phyloP scores from a whole-genome alignment of 2,888 invertebrate species.

The Ametastegia equiseti region DNA sequence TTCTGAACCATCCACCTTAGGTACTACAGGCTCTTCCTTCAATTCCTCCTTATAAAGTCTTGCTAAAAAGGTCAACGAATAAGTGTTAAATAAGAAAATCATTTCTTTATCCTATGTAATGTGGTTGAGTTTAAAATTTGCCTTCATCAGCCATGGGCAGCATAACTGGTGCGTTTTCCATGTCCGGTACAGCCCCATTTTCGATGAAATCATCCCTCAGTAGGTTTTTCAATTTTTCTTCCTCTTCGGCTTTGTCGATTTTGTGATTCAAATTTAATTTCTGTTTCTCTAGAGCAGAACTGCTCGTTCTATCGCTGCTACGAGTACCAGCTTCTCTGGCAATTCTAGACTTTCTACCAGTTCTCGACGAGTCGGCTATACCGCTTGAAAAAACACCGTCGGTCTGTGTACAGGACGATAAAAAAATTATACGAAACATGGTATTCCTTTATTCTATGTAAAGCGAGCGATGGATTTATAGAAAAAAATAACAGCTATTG shows the following conservation, averaged over 20 bases:
- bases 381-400: constrained; percentile 72
- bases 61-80: constrained; percentile 53
- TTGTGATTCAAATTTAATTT: constrained; percentile 67
- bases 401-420: constrained; percentile 61
- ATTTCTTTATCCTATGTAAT: constrained; percentile 12
- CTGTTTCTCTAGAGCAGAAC: constrained; percentile 63
- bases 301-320: constrained; percentile 54
- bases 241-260: constrained; percentile 70
- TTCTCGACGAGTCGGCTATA: constrained; percentile 57
- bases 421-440: constrained; percentile 35
- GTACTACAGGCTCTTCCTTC: constrained; percentile 51
- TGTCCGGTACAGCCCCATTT: constrained; percentile 62
- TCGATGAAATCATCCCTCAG: constrained; percentile 73
- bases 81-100: not conserved
- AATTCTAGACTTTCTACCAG: constrained; percentile 54
- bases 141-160: constrained; percentile 69
- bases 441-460: not conserved
- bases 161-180: constrained; percentile 64
- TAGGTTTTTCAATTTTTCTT: constrained; percentile 68
- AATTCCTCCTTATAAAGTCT: constrained; percentile 60
- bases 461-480: constrained; percentile 7
- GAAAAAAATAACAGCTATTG: constrained; percentile 35
- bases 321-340: constrained; percentile 51
- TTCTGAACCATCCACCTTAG: constrained; percentile 57
- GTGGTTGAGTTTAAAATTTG: constrained; percentile 48